phyloP scores from a whole-genome alignment of 2,888 invertebrate genomes.

The Drosophila borealis region DNA sequence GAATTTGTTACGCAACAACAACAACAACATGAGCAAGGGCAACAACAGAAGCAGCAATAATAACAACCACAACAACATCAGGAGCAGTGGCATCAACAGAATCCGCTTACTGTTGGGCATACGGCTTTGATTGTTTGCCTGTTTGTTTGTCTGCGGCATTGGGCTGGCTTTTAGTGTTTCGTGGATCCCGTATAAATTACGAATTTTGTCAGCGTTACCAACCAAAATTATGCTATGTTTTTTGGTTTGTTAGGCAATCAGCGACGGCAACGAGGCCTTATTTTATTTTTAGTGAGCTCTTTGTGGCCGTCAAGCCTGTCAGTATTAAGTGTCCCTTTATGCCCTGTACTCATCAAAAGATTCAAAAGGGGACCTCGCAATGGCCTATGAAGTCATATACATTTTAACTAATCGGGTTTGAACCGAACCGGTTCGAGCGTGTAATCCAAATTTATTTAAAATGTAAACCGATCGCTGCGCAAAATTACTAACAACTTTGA shows the following conservation, averaged over 20 bases:
- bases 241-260: constrained; percentile 76
- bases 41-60: constrained; percentile 2
- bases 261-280: constrained; percentile 51
- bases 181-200: constrained; percentile 51
- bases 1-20: constrained; percentile 72
- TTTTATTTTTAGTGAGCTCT: constrained; percentile 72
- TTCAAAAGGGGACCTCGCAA: too few species aligned
- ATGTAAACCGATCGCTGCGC: too few species aligned
- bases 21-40: constrained; percentile 1
- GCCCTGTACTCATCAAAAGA: constrained; percentile 7
- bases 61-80: constrained; percentile 21
- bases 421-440: too few species aligned
- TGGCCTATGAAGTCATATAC: too few species aligned
- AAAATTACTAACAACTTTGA: too few species aligned
- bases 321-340: constrained; percentile 48
- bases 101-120: constrained; percentile 7
- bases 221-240: constrained; percentile 58
- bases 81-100: constrained; percentile 19
- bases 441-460: too few species aligned
- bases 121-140: constrained; percentile 58
- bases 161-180: constrained; percentile 37
- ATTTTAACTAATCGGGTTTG: too few species aligned
- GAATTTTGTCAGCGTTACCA: constrained; percentile 55
- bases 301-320: constrained; percentile 55
- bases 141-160: constrained; percentile 32